Base-by-base conservation (phyloP, 1,140 invertebrate genomes). In the Microplitis demolitor region DNA sequence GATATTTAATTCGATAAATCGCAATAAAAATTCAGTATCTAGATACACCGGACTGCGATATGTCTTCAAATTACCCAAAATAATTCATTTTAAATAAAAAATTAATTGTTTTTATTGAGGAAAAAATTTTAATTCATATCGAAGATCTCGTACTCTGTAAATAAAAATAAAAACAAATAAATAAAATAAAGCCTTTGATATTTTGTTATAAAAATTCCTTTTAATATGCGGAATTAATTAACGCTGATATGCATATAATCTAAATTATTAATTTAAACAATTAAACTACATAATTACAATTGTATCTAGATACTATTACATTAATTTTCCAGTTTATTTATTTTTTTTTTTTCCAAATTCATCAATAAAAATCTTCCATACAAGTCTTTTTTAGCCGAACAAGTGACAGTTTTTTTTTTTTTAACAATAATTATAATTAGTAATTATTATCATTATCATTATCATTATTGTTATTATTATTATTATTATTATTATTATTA, bases 291-390 rank as follows among this genome's bases (percentile, higher is more conserved):
- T 24, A 24, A 64, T 64, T 64, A 34, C 62, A 13, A 64, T 64
- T 14, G 62, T 64, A 64, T 64, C 62, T 64, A 64, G 62, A 64
- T 64, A 64, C 62, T 64, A 64, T 1, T 33, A 58, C 16, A 33
- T 24, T 31, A 33, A 24, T 31, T 64, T 35, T n/a, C 14, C n/a
- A 24, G n/a, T 6, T n/a, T n/a, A 64, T 64, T 34, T 1, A 35
- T 64, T 39, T 4, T 39, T 16, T 64, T 24, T 24, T 24, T 24
- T 24, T 24, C 2, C 24, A 24, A 24, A 24, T 24, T 24, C 24
- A 24, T 24, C 5, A 56, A 16, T 56, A 14, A 6, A 24, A 56
- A 56, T 56, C 3, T 56, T 58, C 54, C n/a, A 13, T 35, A 13
- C 9, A 33, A 24, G 11, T 31, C 33, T 61, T 61, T 24, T 31